Evolutionary conservation across 2,113 vertebrate genomes (phyloP), one percentile per base, ranked within the genome.

Genomic region (Paradoxurus hermaphroditus): DNA sequence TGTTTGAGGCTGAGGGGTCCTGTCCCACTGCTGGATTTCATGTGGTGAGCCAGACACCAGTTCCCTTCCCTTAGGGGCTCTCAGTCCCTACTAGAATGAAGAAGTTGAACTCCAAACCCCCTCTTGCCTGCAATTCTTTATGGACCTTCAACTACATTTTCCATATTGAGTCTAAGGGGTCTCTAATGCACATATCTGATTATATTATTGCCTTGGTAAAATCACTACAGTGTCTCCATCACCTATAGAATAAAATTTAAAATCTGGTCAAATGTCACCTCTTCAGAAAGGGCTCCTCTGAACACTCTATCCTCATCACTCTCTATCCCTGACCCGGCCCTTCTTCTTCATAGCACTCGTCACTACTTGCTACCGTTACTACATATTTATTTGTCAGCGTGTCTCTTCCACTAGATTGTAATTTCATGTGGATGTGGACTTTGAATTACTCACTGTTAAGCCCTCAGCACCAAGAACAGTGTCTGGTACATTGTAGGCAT

Each of bases 141-240:
- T 25, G 70, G 86, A 87, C 14, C 41, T 27, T 93, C 59, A 87
- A 83, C 23, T 79, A 36, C 46, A 77, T 73, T 97, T 90, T 93
- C 65, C 41, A 73, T 34, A 84, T 11, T 19, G 46, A 91, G n/a
- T 67, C 63, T 93, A 46, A 93, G 18, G 62, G 34, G 73, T 83
- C 27, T 78, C 34, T 79, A 90, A 62, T 92, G 18, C 9, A 91
- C 72, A 89, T 86, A 88, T 90, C 3, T 56, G 29, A 87, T 86
- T 86, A 63, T 46, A 92, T 81, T 87, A 91, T 67, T 94, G 79
- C 23, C 46, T 84, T 93, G 29, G 90, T 81, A 91, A 87, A 79
- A 87, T 87, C 93, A 93, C 78, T 95, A 77, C 65, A 77, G 51
- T 85, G 90, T 67, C 19, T 93, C 90, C 59, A 73, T 34, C 12